phyloP scores from a whole-genome alignment of 2,797 vertebrate genomes.

The Todus mexicanus region DNA sequence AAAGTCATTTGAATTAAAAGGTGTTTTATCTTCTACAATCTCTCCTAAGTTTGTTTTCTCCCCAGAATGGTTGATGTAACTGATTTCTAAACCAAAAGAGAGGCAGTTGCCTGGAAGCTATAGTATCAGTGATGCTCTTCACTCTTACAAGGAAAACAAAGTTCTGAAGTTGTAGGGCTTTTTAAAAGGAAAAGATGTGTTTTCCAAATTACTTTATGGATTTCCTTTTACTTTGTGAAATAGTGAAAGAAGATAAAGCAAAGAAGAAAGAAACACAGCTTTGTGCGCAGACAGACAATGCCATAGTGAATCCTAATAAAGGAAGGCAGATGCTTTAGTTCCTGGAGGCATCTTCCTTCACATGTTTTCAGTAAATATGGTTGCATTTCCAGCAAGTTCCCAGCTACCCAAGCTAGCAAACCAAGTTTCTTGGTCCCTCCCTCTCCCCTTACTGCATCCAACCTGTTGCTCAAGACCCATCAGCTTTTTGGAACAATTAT shows the following conservation, averaged over 20 bases:
- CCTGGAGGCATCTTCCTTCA: background rate
- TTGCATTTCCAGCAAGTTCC: background rate
- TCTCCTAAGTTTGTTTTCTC: background rate
- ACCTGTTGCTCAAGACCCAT: background rate
- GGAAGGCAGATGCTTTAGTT: background rate
- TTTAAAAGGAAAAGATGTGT: background rate
- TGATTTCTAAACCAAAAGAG: background rate
- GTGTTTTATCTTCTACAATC: background rate
- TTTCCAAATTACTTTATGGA: background rate
- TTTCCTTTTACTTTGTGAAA: background rate
- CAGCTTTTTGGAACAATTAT: background rate
- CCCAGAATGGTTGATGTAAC: background rate
- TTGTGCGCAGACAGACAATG: background rate
- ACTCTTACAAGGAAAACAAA: background rate
- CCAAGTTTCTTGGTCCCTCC: background rate
- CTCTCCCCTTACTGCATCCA: background rate
- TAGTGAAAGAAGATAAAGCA: background rate
- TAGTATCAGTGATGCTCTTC: background rate
- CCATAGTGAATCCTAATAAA: background rate
- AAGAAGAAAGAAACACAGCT: background rate
- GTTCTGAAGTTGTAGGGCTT: background rate
- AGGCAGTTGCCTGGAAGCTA: background rate
- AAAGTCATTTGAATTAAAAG: slow-evolving; percentile 1
- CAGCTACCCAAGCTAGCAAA: background rate
- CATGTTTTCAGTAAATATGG: background rate